Conservation (phyloP, 2,888 invertebrate species). For the Temnothorax ravouxi region DNA sequence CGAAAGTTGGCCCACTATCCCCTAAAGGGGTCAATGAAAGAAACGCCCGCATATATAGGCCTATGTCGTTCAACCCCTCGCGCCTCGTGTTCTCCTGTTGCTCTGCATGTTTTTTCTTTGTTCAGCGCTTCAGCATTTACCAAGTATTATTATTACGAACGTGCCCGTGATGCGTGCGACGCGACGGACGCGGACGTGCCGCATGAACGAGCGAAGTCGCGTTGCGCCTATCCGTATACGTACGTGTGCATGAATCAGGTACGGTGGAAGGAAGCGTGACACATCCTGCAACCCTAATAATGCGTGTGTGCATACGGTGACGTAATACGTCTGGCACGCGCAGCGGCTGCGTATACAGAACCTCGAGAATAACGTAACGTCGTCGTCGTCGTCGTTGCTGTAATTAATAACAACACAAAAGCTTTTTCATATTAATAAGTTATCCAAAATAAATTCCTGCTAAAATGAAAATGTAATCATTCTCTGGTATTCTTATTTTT, state of each 20-base stretch:
- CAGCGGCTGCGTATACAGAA: constrained; percentile 37
- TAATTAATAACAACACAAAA: not conserved
- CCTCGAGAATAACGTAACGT: not conserved
- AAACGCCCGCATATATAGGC: constrained; percentile 79
- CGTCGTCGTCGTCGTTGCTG: not conserved
- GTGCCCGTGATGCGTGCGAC: constrained; percentile 38
- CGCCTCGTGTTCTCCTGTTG: constrained; percentile 83
- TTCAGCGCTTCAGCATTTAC: constrained; percentile 80
- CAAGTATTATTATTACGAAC: constrained; percentile 69
- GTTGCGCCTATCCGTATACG: constrained; percentile 6
- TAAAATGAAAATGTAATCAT: not conserved
- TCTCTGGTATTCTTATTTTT: not conserved
- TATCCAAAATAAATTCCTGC: not conserved
- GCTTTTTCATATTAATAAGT: not conserved
- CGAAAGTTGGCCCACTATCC: constrained; percentile 18
- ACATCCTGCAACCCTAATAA: constrained; percentile 84
- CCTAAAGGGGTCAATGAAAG: constrained; percentile 58
- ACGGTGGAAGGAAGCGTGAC: constrained; percentile 39
- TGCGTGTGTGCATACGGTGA: constrained; percentile 82
- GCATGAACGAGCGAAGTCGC: constrained; percentile 20
- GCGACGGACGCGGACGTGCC: constrained; percentile 9
- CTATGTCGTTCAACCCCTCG: constrained; percentile 78
- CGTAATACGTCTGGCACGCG: constrained; percentile 82
- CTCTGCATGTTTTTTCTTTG: constrained; percentile 85
- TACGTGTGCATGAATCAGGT: constrained; percentile 47